Evolutionary conservation across 2,888 invertebrate genomes (phyloP).

Genomic region (Syritta pipiens): DNA sequence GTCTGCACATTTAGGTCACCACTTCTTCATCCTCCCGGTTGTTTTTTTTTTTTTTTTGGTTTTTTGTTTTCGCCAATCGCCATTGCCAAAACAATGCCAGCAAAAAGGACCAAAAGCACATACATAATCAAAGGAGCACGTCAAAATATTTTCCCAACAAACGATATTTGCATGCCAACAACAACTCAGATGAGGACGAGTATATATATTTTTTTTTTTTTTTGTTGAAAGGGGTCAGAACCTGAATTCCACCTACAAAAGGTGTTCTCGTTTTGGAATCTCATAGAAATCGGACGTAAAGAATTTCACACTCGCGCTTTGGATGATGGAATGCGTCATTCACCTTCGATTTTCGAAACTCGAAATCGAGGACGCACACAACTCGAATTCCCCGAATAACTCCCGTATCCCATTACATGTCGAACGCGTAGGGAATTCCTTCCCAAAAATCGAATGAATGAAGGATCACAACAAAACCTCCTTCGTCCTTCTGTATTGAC

Average conservation of each 20-base stretch:
- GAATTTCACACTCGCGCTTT: slow-evolving; percentile 36
- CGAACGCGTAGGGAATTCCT: slow-evolving; percentile 3
- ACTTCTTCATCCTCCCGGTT: too few species aligned
- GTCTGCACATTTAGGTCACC: too few species aligned
- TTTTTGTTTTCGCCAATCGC: too few species aligned
- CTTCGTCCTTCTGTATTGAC: slow-evolving; percentile 43
- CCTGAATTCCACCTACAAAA: slow-evolving; percentile 35
- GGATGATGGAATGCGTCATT: slow-evolving; percentile 17
- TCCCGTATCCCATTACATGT: slow-evolving; percentile 30
- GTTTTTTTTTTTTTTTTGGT: too few species aligned
- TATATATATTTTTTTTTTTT: too few species aligned
- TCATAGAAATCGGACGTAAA: slow-evolving; percentile 29
- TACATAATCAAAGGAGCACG: slow-evolving; percentile 41
- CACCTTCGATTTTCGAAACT: too few species aligned
- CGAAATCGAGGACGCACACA: too few species aligned
- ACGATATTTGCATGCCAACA: slow-evolving; percentile 42
- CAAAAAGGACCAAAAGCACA: background rate
- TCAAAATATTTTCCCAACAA: slow-evolving; percentile 68
- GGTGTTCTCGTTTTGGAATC: slow-evolving; percentile 39
- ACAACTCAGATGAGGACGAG: slow-evolving; percentile 8
- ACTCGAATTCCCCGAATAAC: slow-evolving; percentile 48
- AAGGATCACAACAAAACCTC: slow-evolving; percentile 59
- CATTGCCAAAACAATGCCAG: background rate
- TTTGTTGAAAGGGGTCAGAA: slow-evolving; percentile 37
- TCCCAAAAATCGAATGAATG: background rate